phyloP scores from a whole-genome alignment of 2,888 invertebrate species.

The Drosophila lacicola region DNA sequence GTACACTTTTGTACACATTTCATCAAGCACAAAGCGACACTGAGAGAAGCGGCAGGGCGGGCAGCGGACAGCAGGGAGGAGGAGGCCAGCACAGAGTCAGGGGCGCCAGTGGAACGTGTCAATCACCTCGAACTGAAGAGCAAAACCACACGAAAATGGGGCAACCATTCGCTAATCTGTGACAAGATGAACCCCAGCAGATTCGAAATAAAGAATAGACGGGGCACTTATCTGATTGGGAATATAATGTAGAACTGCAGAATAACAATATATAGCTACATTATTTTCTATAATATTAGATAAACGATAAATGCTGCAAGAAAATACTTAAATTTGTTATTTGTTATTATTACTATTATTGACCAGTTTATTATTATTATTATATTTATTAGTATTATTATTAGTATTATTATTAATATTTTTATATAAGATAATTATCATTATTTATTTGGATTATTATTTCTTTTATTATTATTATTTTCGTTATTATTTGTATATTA shows the following conservation, averaged over 20 bases:
- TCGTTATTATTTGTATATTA: too few relatives aligned
- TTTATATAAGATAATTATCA: too few relatives aligned
- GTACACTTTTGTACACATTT: slow-evolving; percentile 6
- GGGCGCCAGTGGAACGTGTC: slow-evolving; percentile 77
- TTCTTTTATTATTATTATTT: too few relatives aligned
- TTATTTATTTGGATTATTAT: too few relatives aligned
- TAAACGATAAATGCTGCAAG: too few relatives aligned
- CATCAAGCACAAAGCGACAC: slow-evolving; percentile 16
- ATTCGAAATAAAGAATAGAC: slow-evolving; percentile 5
- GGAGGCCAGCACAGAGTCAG: slow-evolving; percentile 55
- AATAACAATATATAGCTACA: not conserved
- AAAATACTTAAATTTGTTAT: too few relatives aligned
- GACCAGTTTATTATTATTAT: too few relatives aligned
- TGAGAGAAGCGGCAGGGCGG: not conserved
- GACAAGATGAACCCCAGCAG: slow-evolving; percentile 14
- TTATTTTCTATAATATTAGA: not conserved
- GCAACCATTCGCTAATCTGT: slow-evolving; percentile 27
- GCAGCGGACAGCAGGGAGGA: not conserved
- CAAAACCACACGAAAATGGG: slow-evolving; percentile 33
- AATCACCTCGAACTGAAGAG: slow-evolving; percentile 68
- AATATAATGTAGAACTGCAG: slow-evolving; percentile 7
- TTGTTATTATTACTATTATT: too few relatives aligned
- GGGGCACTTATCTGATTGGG: slow-evolving; percentile 11
- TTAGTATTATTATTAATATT: too few relatives aligned
- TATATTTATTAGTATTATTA: too few relatives aligned